Evolutionary conservation across 2,888 invertebrate species (phyloP).

Genomic region (Scaptomyza flava): DNA sequence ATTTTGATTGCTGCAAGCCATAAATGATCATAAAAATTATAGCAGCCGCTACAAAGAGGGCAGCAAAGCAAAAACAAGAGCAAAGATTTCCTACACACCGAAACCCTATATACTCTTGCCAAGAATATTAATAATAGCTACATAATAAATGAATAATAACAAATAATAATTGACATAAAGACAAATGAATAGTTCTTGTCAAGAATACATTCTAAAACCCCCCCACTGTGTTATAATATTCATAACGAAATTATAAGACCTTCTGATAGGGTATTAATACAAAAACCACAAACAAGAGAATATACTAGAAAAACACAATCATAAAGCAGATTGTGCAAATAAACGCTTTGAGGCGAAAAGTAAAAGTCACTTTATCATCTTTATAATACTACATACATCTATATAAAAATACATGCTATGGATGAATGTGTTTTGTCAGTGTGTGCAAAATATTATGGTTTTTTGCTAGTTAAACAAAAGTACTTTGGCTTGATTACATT

Average conservation of each 20-base stretch:
- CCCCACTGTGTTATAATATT: too few relatives aligned
- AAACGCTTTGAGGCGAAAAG: constrained; percentile 57
- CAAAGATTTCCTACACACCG: not conserved
- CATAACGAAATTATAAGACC: not conserved
- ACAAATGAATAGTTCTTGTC: too few relatives aligned
- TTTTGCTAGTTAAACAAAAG: not conserved
- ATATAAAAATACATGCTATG: not conserved
- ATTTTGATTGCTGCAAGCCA: constrained; percentile 78
- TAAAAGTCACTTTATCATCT: constrained; percentile 64
- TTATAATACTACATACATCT: constrained; percentile 28
- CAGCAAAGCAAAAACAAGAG: constrained; percentile 26
- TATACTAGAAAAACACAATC: constrained; percentile 45
- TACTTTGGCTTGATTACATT: not conserved
- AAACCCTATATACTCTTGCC: not conserved
- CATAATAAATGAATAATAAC: too few relatives aligned
- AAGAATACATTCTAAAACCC: too few relatives aligned
- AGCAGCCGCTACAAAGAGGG: constrained; percentile 66
- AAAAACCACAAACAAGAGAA: constrained; percentile 18
- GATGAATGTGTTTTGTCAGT: not conserved
- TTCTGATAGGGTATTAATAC: not conserved
- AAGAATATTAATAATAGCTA: not conserved
- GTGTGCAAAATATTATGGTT: constrained; percentile 1
- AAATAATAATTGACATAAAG: too few relatives aligned
- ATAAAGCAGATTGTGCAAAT: constrained; percentile 57
- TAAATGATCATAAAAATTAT: constrained; percentile 81